phyloP scores from a whole-genome alignment of 30 jellyfish, hydroid and myxozoan genomes.

The Mastigias papua region DNA sequence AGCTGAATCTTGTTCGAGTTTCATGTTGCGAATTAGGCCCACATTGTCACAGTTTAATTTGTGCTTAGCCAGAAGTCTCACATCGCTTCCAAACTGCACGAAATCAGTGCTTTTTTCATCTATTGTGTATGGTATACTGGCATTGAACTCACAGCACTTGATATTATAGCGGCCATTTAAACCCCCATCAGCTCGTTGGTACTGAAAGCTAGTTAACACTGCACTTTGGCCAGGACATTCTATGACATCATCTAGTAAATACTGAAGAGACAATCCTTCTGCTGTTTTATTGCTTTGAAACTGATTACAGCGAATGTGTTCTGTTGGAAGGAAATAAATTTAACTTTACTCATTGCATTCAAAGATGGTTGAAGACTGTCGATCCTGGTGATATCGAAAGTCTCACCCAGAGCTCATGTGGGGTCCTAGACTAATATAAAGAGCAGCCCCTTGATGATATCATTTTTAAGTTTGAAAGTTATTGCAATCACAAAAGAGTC shows the following conservation, averaged over 20 bases:
- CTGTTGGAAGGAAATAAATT: background rate
- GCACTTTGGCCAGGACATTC: background rate
- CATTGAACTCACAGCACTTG: slow-evolving; percentile 7
- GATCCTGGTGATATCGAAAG: no score
- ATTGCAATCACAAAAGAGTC: no score
- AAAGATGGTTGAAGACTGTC: no score
- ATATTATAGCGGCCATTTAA: background rate
- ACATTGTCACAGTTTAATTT: background rate
- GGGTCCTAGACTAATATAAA: no score
- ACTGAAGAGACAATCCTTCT: background rate
- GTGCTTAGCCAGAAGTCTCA: background rate
- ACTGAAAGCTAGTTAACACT: background rate
- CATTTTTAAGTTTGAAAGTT: no score
- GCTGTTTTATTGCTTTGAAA: background rate
- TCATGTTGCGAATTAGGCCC: slow-evolving; percentile 15
- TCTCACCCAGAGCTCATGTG: no score
- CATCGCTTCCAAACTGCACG: background rate
- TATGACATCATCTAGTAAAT: slow-evolving; percentile 3
- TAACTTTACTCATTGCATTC: no score
- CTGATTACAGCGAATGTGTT: background rate
- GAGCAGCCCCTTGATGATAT: no score
- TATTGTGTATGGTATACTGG: background rate
- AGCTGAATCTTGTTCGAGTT: background rate
- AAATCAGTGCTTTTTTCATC: background rate
- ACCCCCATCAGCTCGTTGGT: background rate